These are phyloP conservation scores for Anthonomus grandis DNA, from an alignment of 1,140 invertebrate species.

Conservation along the genomic window DNA sequence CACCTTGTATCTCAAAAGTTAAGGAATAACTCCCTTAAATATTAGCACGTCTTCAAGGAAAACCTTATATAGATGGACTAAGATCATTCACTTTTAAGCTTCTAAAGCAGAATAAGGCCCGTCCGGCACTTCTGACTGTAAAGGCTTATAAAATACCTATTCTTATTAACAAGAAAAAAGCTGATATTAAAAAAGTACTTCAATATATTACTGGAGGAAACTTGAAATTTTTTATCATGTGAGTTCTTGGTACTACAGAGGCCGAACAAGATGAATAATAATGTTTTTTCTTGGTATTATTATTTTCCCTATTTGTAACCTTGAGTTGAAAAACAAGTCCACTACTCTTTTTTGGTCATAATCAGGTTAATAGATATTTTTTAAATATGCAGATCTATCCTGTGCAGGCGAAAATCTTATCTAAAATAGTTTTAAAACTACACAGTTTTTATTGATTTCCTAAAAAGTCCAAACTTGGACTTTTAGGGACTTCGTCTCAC, in stretches of 20 bases:
- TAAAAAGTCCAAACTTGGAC: background rate
- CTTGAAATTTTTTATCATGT: background rate
- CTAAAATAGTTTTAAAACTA: background rate
- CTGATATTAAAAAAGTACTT: background rate
- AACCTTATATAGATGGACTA: slow-evolving; percentile 20
- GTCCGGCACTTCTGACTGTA: background rate
- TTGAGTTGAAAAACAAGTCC: slow-evolving; percentile 8
- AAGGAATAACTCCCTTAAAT: too few species aligned
- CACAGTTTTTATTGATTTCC: background rate
- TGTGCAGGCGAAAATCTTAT: background rate
- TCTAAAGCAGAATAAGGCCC: slow-evolving; percentile 1
- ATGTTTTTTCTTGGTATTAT: background rate
- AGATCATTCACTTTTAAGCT: slow-evolving; percentile 11
- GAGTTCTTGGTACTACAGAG: background rate
- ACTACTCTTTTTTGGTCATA: slow-evolving; percentile 1
- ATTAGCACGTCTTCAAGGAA: too few species aligned
- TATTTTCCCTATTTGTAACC: background rate
- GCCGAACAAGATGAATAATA: background rate
- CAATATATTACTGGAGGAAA: background rate
- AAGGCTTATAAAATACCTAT: too few species aligned
- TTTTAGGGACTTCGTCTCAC: background rate
- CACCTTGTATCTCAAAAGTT: too few species aligned
- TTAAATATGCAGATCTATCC: background rate
- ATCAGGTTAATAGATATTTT: background rate
- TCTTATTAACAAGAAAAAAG: background rate